Evolutionary conservation across 1,140 invertebrate species (phyloP), one percentile per base, ranked within the genome.

Genomic region (Megalopta genalis): DNA sequence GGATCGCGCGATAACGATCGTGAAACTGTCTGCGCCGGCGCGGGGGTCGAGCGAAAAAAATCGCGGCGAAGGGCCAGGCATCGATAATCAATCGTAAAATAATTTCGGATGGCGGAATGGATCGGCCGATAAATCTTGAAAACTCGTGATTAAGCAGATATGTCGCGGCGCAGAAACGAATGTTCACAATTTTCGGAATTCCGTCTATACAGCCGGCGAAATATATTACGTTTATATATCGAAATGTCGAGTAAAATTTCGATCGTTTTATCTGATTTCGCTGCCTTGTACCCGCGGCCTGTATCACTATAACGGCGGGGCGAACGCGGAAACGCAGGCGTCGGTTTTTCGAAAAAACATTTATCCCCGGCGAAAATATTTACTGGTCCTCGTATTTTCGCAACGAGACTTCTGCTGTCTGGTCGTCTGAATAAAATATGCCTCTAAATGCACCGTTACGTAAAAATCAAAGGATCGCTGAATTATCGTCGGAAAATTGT

Each of bases 81-180:
- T 63, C 69, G 82, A 85, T 78, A 81, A 79, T 79, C 76, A 80
- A 86, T 83, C 75, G 82, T 75, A 84, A 86, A 87, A 87, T 85
- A 81, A 88, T 88, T 87, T 86, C 72, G 75, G 71, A 77, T 54
- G 75, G 72, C 25, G 71, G 79, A 85, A 81, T 72, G 70, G 52
- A 80, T 66, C 78, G 77, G 67, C 16, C 64, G 57, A 85, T 85
- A 85, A 85, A 85, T 85, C 82, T 85, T 71, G 46, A 63, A 77
- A 77, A 57, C 73, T 77, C 73, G 70, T 78, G 84, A 85, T 85
- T 84, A 85, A 81, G 70, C 81, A 81, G 84, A 85, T 84, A 78
- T 67, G 82, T 84, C 84, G 49, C 25, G 32, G 54, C 57, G 52
- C 62, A 60, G 76, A 78, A 85, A 77, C 82, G 78, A 84, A 83